Base-by-base conservation (phyloP, 2,113 vertebrate genomes). In the Platysteira castanea region DNA sequence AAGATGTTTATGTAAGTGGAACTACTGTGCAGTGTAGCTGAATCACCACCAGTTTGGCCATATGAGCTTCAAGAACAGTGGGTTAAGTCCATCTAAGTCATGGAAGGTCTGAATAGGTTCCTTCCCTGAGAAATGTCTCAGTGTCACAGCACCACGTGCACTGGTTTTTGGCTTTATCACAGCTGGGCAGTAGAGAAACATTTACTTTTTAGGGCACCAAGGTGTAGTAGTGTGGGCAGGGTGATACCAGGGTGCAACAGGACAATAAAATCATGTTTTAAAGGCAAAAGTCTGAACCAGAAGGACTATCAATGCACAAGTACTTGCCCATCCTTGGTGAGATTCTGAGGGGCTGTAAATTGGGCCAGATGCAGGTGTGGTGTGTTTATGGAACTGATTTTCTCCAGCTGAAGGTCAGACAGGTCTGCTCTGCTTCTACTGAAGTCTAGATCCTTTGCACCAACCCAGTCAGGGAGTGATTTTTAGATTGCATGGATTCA, bases 101-200 rank as follows among this genome's bases (percentile, higher is more conserved):
- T 28, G 30, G 9, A 27, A 83, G 24, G 39, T 54, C 15, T 28
- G 27, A 13, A 47, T 0, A 41, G 10, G 33, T 68, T 71, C 22
- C 18, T 47, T 53, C 20, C 21, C 59, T 91, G 63, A 37, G 54
- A 70, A 59, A 39, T 19, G 28, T 6, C 44, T 5, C 23, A 18
- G 26, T 75, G 31, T 23, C 44, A 78, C 41, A 42, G 41, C 10
- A 47, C 6, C 27, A 54, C 28, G 23, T 3, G 2, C 16, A 4
- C 10, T 44, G 57, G 6, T 14, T 52, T 42, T 9, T 42, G 60
- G 20, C 14, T 82, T 41, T 70, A n/a, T 27, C 35, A 49, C 13
- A 31, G 1, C 27, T 2, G 4, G 44, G 35, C 11, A 59, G 11
- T 0, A 52, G 61, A 52, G 56, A 5, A 46, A 50, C 7, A 56